Base-by-base conservation (phyloP, 2,113 vertebrate genomes). In the Mugil cephalus region DNA sequence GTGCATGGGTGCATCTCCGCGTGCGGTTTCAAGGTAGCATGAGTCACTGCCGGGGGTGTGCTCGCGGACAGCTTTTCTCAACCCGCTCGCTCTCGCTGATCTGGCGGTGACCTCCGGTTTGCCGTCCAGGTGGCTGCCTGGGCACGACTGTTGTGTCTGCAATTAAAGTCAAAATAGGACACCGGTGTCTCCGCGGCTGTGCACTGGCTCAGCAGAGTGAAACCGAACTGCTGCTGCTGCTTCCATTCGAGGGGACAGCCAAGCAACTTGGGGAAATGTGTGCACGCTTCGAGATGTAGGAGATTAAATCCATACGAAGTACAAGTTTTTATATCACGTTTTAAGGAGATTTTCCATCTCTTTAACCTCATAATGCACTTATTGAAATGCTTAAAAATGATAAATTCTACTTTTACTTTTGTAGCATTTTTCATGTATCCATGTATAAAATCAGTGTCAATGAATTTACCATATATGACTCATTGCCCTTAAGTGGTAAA, bases 41-140 rank as follows among this genome's bases (percentile, higher is more conserved):
- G 68, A 61, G 34, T 60, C 72, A 61, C 50, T 17, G 0, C 0
- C 47, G 54, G 1, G 10, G 30, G 18, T 1, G 1, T 14, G 45
- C 38, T 36, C 1, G 11, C 1, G 1, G 42, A 45, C 43, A 35
- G 55, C 53, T 10, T 74, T 35, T 69, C 56, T 59, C 51, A 79
- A 63, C 69, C 58, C 39, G 0, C 7, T 63, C n/a, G 5, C 63
- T 40, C 35, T 63, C 34, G 45, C 65, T 58, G 74, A 63, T 79
- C 54, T 75, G 77, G 40, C 72, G 46, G 0, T 54, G 40, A 72
- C 43, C 77, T 46, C 2, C 39, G 21, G 48, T 71, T 77, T 65
- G 61, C 40, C 60, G 53, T 84, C 64, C 80, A 74, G 73, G 79
- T 69, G 66, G 69, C 72, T 42, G 84, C 36, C 71, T 66, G 58